Base-by-base conservation (phyloP, 2,888 invertebrate genomes). In the Tethea ocularis region DNA sequence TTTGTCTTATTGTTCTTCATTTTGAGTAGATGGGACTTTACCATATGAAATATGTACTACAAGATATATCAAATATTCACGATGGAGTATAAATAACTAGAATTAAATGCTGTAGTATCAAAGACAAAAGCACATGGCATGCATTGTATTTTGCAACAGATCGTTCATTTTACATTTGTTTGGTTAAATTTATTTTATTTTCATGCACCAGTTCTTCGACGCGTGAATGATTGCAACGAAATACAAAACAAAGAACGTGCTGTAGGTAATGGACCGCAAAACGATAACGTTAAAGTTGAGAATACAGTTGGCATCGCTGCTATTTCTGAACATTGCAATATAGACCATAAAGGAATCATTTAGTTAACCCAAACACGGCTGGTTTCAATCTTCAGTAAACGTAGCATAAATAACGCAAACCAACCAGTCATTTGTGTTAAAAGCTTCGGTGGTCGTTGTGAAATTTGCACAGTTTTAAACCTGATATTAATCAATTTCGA, bases 1-100 rank as follows among this genome's bases (percentile, higher is more conserved):
- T 59, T 70, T 61, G 58, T 57, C 58, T 62, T 52, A 73, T 71
- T 74, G 71, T 75, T 67, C 64, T 66, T 26, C 20, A 24, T 54
- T 33, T 54, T 20, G 20, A 10, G 53, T 17, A 17, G 20, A 33
- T n/a, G 24, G n/a, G 17, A 17, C 29, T 29, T n/a, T 29, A 22
- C 20, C 33, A 33, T 36, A 22, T 22, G 33, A 6, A 33, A 33
- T 36, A 22, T 22, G 33, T 2, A 33, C n/a, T 54, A n/a, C 4
- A 6, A 33, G 11, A 20, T 26, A 29, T 53, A 53, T 33, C 10
- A 13, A 22, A n/a, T 23, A 24, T 13, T 52, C n/a, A 46, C 46
- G 20, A 41, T 41, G 15, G 8, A n/a, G 17, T 41, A 17, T 41
- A 41, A 17, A 41, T 41, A 41, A 17, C 4, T 38, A 1, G n/a